phyloP scores from a whole-genome alignment of 2,888 invertebrate genomes.

The Epinotia brunnichana region DNA sequence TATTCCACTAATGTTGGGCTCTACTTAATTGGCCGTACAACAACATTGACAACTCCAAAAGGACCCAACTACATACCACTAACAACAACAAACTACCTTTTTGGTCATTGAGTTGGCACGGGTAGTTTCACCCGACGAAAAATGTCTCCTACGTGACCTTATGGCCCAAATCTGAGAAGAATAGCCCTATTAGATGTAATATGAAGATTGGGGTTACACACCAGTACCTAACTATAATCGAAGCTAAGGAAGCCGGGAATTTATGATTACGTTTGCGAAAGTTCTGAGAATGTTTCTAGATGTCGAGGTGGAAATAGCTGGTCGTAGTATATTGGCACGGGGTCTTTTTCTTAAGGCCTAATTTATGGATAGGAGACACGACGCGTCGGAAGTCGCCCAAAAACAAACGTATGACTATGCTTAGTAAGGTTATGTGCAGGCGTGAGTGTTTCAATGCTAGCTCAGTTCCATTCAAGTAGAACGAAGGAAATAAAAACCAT shows the following conservation, averaged over 20 bases:
- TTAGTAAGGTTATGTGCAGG: too few relatives aligned
- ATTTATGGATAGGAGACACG: too few relatives aligned
- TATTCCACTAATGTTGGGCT: slow-evolving; percentile 32
- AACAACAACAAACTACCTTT: slow-evolving; percentile 2
- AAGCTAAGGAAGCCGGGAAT: background rate
- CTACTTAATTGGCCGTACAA: slow-evolving; percentile 33
- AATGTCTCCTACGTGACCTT: slow-evolving; percentile 41
- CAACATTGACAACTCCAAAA: background rate
- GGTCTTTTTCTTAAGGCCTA: background rate
- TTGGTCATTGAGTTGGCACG: background rate
- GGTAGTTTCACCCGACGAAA: slow-evolving; percentile 18
- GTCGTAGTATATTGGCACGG: background rate
- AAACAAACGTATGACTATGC: too few relatives aligned
- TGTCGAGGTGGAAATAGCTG: background rate
- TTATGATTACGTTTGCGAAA: slow-evolving; percentile 15
- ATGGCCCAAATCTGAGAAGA: slow-evolving; percentile 36
- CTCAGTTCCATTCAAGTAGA: too few relatives aligned
- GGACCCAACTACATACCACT: background rate
- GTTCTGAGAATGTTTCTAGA: background rate
- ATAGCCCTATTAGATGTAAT: slow-evolving; percentile 29
- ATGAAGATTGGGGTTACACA: slow-evolving; percentile 21
- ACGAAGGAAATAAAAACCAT: too few relatives aligned
- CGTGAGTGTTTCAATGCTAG: too few relatives aligned
- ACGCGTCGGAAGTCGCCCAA: too few relatives aligned
- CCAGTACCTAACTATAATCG: slow-evolving; percentile 21